Conservation (phyloP, 2,888 invertebrate species). For the Drosophila rubida region DNA sequence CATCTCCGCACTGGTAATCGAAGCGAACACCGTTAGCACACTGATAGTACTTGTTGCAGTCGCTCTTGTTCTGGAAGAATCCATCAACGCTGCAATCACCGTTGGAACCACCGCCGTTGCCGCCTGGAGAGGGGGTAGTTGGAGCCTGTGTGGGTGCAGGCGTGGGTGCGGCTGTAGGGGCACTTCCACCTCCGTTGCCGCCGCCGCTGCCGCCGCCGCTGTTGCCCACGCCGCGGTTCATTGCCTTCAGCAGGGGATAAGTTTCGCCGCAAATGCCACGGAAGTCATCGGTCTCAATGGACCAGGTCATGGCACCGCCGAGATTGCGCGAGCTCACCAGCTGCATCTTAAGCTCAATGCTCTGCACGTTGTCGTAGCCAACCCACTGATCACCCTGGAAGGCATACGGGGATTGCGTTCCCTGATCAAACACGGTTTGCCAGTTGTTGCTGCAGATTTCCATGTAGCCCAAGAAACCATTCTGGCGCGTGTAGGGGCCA, state of each 20-base stretch:
- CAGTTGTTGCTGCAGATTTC: slow-evolving; percentile 75
- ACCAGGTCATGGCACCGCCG: slow-evolving; percentile 88
- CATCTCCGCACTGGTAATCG: slow-evolving; percentile 86
- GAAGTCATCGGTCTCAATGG: slow-evolving; percentile 97
- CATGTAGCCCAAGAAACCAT: slow-evolving; percentile 65
- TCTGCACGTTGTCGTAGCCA: slow-evolving; percentile 94
- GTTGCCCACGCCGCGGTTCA: slow-evolving; percentile 56
- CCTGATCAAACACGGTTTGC: slow-evolving; percentile 56
- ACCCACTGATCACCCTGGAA: slow-evolving; percentile 95
- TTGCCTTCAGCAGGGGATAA: slow-evolving; percentile 65
- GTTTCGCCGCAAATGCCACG: slow-evolving; percentile 91
- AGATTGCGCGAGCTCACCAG: slow-evolving; percentile 92
- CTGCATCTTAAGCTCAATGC: slow-evolving; percentile 91
- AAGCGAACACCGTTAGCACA: slow-evolving; percentile 86
- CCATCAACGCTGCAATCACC: slow-evolving; percentile 76
- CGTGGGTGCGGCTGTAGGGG: slow-evolving; percentile 20
- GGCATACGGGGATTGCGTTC: slow-evolving; percentile 88
- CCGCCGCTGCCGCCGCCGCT: slow-evolving; percentile 6
- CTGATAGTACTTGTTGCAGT: slow-evolving; percentile 89
- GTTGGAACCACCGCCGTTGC: slow-evolving; percentile 21
- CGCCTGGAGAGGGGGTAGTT: slow-evolving; percentile 9
- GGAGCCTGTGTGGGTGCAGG: slow-evolving; percentile 14
- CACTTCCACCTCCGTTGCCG: slow-evolving; percentile 8
- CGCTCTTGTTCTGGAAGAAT: slow-evolving; percentile 86
- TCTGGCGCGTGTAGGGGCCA: slow-evolving; percentile 53